These are phyloP conservation scores for Battus philenor DNA, from an alignment of 1,140 invertebrate genomes.

Conservation along the genomic window DNA sequence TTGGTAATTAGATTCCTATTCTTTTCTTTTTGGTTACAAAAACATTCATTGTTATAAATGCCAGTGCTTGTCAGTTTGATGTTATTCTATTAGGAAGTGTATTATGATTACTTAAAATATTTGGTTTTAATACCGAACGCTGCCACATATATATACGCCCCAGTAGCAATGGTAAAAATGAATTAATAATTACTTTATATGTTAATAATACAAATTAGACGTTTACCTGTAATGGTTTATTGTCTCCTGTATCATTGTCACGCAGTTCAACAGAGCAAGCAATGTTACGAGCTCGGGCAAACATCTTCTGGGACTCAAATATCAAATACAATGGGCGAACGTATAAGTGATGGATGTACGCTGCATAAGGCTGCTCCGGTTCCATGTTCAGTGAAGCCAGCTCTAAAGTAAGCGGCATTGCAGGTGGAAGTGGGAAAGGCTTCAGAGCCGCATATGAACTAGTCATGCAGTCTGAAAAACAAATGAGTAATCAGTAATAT, in stretches of 20 bases:
- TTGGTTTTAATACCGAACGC: no score
- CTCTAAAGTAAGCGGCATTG: conserved; percentile 84
- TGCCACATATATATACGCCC: no score
- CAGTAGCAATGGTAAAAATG: no score
- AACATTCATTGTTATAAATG: no score
- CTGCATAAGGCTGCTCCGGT: conserved; percentile 86
- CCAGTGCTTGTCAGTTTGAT: no score
- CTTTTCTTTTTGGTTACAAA: no score
- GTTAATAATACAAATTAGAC: no score
- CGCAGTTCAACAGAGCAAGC: conserved; percentile 90
- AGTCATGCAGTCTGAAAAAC: conserved; percentile 84
- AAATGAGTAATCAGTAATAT: no score
- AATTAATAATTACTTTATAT: no score
- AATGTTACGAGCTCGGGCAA: conserved; percentile 92
- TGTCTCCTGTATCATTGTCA: conserved; percentile 77
- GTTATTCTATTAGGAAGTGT: no score
- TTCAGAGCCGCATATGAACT: conserved; percentile 86
- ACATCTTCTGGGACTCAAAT: conserved; percentile 94
- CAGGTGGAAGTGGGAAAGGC: conserved; percentile 88
- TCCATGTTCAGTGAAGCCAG: conserved; percentile 87
- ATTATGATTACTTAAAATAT: no score
- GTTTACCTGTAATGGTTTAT: conserved; percentile 50
- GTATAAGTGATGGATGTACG: conserved; percentile 92
- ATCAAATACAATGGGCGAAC: conserved; percentile 91
- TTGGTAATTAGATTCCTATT: no score